Percentiles rank a stretch among this genome's conserved stretches.
phyloP scores from a whole-genome alignment of 1,140 invertebrate species.

The Trinorchestia longiramus region DNA sequence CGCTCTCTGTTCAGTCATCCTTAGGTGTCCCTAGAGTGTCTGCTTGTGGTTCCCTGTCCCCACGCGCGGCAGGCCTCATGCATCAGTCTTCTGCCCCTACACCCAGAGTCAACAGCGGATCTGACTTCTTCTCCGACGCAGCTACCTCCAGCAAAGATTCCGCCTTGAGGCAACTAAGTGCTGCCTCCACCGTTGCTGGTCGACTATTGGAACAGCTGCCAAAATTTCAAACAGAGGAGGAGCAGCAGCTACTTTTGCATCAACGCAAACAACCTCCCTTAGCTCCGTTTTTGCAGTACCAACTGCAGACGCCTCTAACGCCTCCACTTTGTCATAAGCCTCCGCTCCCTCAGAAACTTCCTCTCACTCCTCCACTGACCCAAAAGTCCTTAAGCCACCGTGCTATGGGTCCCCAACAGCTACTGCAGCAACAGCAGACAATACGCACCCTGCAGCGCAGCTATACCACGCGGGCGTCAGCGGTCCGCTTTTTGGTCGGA shows the following conservation, averaged over 20 bases:
- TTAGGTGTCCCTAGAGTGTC: constrained; percentile 1
- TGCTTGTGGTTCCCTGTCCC: background rate
- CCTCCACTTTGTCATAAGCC: constrained; percentile 39
- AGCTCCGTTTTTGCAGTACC: constrained; percentile 31
- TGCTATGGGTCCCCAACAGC: background rate
- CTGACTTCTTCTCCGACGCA: background rate
- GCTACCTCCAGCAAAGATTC: background rate
- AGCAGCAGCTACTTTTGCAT: background rate
- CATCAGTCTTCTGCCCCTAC: constrained; percentile 17
- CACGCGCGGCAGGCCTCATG: background rate
- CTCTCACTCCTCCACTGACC: constrained; percentile 16
- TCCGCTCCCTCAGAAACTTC: constrained; percentile 31
- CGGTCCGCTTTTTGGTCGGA: constrained; percentile 35
- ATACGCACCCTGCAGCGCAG: constrained; percentile 10
- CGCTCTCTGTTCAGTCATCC: constrained; percentile 26
- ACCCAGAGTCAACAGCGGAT: background rate
- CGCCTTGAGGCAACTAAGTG: constrained; percentile 19
- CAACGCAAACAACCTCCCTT: constrained; percentile 25
- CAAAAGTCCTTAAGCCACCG: constrained; percentile 13
- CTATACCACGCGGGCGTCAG: constrained; percentile 28
- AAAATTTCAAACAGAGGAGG: background rate
- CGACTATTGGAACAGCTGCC: background rate
- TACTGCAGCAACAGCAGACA: constrained; percentile 30
- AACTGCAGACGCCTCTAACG: constrained; percentile 14
- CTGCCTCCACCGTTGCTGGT: background rate